phyloP scores from a whole-genome alignment of 2,113 vertebrate genomes.

The Passer domesticus region DNA sequence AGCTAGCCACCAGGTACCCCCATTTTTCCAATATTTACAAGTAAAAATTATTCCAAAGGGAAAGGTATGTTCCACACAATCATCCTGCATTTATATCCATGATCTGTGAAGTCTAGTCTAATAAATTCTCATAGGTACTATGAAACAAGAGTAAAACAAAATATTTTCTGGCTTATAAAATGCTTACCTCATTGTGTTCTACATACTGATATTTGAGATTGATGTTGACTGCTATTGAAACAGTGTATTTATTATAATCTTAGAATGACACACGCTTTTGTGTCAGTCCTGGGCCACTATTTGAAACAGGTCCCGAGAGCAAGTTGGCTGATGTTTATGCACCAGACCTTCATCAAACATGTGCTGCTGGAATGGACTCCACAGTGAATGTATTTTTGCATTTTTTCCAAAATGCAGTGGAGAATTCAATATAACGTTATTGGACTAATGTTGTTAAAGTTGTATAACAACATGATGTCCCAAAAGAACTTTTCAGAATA shows the following conservation, averaged over 20 bases:
- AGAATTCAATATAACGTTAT: not conserved
- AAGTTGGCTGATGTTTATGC: not conserved
- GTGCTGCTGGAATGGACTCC: not conserved
- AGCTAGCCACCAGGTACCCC: not conserved
- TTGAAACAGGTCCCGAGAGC: not conserved
- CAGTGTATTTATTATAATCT: not conserved
- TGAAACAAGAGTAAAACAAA: not conserved
- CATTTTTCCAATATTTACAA: not conserved
- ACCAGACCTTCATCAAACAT: not conserved
- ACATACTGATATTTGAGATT: not conserved
- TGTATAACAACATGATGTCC: not conserved
- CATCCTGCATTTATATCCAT: not conserved
- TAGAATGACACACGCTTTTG: not conserved
- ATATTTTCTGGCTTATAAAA: not conserved
- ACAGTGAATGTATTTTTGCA: not conserved
- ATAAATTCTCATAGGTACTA: not conserved
- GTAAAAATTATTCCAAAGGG: not conserved
- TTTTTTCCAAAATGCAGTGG: not conserved
- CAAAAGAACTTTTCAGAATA: not conserved
- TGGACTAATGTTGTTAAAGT: no score
- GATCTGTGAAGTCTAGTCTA: not conserved
- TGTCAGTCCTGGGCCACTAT: not conserved
- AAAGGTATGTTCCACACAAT: not conserved
- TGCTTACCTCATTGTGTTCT: not conserved
- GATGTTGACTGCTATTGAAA: not conserved